A percentile compares a stretch with the other conserved stretches of the same genome.
Conservation (phyloP, 1,140 invertebrate genomes). For the Leguminivora glycinivorella region DNA sequence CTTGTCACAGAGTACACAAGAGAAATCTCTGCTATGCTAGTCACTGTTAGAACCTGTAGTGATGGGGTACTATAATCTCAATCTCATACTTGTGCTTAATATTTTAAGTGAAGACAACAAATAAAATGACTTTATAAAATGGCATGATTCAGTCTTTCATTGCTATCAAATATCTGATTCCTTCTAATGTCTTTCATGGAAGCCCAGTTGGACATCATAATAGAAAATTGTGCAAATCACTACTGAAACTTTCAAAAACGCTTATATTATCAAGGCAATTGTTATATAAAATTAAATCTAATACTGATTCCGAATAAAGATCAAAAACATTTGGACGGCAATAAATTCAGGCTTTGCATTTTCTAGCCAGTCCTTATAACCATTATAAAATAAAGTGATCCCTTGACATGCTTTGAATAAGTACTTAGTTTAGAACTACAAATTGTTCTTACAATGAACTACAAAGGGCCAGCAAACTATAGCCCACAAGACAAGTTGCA, state of each 20-base stretch:
- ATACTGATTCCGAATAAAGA: slow-evolving; percentile 21
- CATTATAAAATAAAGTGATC: too few species aligned
- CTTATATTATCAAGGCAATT: slow-evolving; percentile 6
- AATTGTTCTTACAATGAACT: too few species aligned
- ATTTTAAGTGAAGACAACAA: slow-evolving; percentile 54
- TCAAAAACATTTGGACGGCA: slow-evolving; percentile 20
- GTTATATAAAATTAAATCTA: not conserved
- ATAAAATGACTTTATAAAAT: slow-evolving; percentile 64
- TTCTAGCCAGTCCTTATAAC: not conserved
- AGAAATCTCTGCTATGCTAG: slow-evolving; percentile 61
- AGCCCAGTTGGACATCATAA: slow-evolving; percentile 14
- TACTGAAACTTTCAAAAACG: not conserved
- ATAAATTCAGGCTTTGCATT: slow-evolving; percentile 8
- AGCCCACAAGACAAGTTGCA: too few species aligned
- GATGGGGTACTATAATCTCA: slow-evolving; percentile 44
- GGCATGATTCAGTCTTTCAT: slow-evolving; percentile 74
- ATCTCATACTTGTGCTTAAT: slow-evolving; percentile 62
- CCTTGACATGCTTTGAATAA: too few species aligned
- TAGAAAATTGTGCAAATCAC: slow-evolving; percentile 9
- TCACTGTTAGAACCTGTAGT: slow-evolving; percentile 58
- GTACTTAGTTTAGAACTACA: too few species aligned
- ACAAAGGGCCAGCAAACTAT: too few species aligned
- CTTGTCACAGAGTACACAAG: slow-evolving; percentile 41
- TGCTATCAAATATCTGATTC: slow-evolving; percentile 39
- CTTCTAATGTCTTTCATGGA: slow-evolving; percentile 26